phyloP scores from a whole-genome alignment of 2,113 vertebrate genomes.

The Bos indicus region DNA sequence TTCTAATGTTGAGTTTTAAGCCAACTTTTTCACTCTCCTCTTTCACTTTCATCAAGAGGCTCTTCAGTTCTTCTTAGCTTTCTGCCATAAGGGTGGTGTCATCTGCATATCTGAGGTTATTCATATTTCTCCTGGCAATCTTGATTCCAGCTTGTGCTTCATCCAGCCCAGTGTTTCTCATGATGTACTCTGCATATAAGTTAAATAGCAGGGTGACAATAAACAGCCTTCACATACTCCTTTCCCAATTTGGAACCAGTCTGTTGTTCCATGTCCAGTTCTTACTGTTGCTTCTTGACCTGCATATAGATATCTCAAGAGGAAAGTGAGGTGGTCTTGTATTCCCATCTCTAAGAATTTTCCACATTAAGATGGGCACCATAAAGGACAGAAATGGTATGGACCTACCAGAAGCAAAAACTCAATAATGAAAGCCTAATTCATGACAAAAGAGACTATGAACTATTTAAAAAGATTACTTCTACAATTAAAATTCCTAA shows the following conservation, averaged over 20 bases:
- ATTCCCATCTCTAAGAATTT: background rate
- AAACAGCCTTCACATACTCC: rapidly evolving
- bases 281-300: background rate
- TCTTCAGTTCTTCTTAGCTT: background rate
- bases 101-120: too few relatives aligned
- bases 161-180: rapidly evolving
- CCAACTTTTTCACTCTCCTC: background rate
- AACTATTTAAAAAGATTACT: background rate
- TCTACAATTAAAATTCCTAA: background rate
- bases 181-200: background rate
- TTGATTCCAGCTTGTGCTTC: too few relatives aligned
- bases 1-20: background rate
- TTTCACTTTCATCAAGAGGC: background rate
- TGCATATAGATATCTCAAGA: background rate
- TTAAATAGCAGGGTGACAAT: background rate
- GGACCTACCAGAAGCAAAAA: background rate
- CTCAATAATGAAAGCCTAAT: background rate
- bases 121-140: too few relatives aligned
- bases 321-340: background rate
- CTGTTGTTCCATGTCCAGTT: background rate
- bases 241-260: background rate
- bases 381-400: background rate
- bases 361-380: background rate
- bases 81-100: background rate
- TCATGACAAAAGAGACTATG: background rate